A percentile compares a stretch with the other conserved stretches of the same genome.
Conservation (phyloP, 2,888 invertebrate genomes). For the Mesorhabditis sp. region DNA sequence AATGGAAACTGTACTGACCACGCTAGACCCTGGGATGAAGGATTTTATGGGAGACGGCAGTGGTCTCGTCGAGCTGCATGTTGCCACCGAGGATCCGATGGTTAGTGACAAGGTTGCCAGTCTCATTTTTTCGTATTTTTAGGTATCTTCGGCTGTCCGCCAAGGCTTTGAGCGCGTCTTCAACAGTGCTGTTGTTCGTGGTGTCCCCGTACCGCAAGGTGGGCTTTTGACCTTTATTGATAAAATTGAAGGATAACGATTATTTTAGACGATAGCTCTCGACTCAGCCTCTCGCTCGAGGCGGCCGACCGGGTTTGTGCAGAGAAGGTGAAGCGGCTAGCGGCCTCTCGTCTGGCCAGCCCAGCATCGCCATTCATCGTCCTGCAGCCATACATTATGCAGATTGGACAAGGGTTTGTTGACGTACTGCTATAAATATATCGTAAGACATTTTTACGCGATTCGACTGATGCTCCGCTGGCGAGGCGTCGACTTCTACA, state of each 20-base stretch:
- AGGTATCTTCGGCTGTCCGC: slow-evolving; percentile 5
- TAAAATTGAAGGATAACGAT: neutral
- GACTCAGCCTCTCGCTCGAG: slow-evolving; percentile 21
- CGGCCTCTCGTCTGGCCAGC: slow-evolving; percentile 18
- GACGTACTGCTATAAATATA: neutral
- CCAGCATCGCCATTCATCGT: slow-evolving; percentile 19
- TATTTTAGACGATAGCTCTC: slow-evolving; percentile 9
- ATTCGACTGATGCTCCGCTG: slow-evolving; percentile 19
- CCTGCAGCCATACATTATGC: slow-evolving; percentile 30
- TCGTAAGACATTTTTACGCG: slow-evolving; percentile 17
- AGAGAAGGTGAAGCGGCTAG: slow-evolving; percentile 15
- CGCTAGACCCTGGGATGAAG: slow-evolving; percentile 39
- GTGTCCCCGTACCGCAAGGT: slow-evolving; percentile 15
- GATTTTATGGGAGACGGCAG: slow-evolving; percentile 25
- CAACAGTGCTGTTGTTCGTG: slow-evolving; percentile 9
- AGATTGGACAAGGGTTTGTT: slow-evolving; percentile 18
- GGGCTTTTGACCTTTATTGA: no score
- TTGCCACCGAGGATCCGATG: slow-evolving; percentile 1
- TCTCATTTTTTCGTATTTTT: neutral
- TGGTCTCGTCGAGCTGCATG: neutral
- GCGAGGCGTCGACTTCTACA: slow-evolving; percentile 15
- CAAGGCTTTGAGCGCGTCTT: slow-evolving; percentile 19
- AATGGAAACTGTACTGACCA: slow-evolving; percentile 36
- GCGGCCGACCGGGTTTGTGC: slow-evolving; percentile 17
- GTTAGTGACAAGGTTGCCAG: neutral